A percentile compares a stretch with the other conserved stretches of the same genome.
These are phyloP conservation scores for Atrina japonica DNA, from an alignment of 2,888 invertebrate species.

Conservation along the genomic window DNA sequence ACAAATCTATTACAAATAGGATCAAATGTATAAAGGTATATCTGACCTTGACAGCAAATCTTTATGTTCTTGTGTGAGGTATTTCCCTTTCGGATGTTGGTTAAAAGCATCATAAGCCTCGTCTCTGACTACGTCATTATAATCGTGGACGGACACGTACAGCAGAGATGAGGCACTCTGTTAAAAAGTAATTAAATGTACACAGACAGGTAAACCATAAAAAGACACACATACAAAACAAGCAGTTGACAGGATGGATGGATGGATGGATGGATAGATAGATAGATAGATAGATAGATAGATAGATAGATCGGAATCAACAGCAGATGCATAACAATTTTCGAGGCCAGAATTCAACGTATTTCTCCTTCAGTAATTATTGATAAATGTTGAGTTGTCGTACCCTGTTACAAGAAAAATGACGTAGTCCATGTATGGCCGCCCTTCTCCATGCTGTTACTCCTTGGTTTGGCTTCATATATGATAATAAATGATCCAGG, in stretches of 20 bases:
- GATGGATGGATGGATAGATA: too few relatives aligned
- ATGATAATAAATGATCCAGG: conserved; percentile 52
- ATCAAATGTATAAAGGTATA: too few relatives aligned
- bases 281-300: too few relatives aligned
- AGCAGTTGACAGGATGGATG: not conserved
- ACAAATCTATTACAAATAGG: too few relatives aligned
- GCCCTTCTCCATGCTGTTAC: conserved; percentile 59
- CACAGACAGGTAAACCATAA: not conserved
- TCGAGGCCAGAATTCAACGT: not conserved
- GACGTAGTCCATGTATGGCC: conserved; percentile 56
- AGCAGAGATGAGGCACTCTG: conserved; percentile 59
- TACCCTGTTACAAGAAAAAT: conserved; percentile 61
- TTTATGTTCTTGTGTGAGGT: conserved; percentile 50
- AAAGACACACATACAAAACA: not conserved
- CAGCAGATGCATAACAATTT: too few relatives aligned
- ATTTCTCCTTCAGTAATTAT: not conserved
- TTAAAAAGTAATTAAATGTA: conserved; percentile 5
- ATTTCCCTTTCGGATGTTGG: conserved; percentile 52
- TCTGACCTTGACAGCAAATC: conserved; percentile 54
- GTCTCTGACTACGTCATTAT: conserved; percentile 54
- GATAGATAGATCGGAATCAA: too few relatives aligned
- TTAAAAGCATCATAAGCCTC: conserved; percentile 46
- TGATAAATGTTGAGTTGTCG: not conserved
- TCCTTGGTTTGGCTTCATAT: conserved; percentile 55
- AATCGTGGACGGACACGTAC: conserved; percentile 51